Conservation (phyloP, 2,888 invertebrate genomes). For the Lymantria dispar region DNA sequence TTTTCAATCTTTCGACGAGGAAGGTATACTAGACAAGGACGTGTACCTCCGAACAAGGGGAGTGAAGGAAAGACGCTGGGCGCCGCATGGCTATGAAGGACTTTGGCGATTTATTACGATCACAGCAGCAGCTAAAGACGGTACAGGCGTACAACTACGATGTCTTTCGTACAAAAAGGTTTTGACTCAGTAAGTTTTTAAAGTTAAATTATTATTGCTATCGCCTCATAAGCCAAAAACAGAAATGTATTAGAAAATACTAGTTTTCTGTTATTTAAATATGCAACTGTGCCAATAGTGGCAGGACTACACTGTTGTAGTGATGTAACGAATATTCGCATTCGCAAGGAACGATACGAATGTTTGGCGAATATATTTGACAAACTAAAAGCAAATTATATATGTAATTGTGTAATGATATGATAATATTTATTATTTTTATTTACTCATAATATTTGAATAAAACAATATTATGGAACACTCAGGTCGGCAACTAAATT, state of each 20-base stretch:
- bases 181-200: conserved; percentile 80
- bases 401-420: too few relatives aligned
- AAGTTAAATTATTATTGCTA: neutral
- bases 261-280: too few relatives aligned
- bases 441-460: too few relatives aligned
- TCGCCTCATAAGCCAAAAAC: neutral
- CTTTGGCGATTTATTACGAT: conserved; percentile 57
- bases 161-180: conserved; percentile 72
- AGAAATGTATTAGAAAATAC: neutral
- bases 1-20: conserved; percentile 66
- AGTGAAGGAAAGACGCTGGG: conserved; percentile 71
- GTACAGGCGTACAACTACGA: conserved; percentile 80
- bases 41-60: conserved; percentile 78
- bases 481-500: too few relatives aligned
- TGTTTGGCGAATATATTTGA: too few relatives aligned
- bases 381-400: too few relatives aligned
- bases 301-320: too few relatives aligned
- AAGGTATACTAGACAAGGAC: conserved; percentile 50
- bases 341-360: too few relatives aligned
- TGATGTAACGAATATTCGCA: too few relatives aligned
- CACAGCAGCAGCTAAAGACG: conserved; percentile 72
- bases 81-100: conserved; percentile 42
- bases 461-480: too few relatives aligned
- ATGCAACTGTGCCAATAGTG: too few relatives aligned
- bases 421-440: too few relatives aligned